Conservation (phyloP, 2,888 invertebrate species). For the Anthophora plumipes region DNA sequence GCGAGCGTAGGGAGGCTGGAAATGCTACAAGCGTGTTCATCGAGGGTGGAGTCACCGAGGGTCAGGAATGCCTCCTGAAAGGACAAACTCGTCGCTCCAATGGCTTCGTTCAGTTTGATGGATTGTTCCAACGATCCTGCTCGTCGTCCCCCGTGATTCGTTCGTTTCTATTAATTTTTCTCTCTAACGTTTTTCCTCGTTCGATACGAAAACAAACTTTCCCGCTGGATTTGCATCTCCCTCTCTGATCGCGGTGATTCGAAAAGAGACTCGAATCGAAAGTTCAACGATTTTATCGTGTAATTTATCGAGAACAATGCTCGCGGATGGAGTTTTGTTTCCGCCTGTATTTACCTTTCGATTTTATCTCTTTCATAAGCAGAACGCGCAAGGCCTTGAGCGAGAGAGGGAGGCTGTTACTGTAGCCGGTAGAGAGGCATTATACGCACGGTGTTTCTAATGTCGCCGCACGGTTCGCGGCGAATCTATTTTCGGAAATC, state of each 20-base stretch:
- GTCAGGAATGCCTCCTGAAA: conserved; percentile 63
- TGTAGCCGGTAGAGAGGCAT: conserved; percentile 36
- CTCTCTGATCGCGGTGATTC: background rate
- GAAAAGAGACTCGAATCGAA: background rate
- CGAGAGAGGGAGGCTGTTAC: background rate
- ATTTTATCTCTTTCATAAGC: conserved; percentile 1
- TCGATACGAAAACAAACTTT: background rate
- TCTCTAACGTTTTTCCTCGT: too few species aligned
- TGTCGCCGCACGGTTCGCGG: conserved; percentile 59
- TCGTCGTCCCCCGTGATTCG: conserved; percentile 3
- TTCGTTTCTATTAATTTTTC: conserved; percentile 14
- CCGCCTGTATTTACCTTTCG: conserved; percentile 12
- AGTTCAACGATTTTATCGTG: background rate
- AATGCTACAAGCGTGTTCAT: conserved; percentile 45
- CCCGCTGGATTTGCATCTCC: background rate
- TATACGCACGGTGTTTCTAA: conserved; percentile 59
- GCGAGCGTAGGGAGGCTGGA: conserved; percentile 44
- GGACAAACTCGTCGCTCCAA: conserved; percentile 52
- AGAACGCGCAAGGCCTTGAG: background rate
- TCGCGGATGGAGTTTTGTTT: background rate
- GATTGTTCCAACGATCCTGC: conserved; percentile 18
- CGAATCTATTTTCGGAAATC: conserved; percentile 62
- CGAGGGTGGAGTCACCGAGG: conserved; percentile 65
- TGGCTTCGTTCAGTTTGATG: conserved; percentile 31
- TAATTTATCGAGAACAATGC: background rate